Evolutionary conservation across 1,140 invertebrate genomes (phyloP).

Genomic region (Leptinotarsa lineolata): DNA sequence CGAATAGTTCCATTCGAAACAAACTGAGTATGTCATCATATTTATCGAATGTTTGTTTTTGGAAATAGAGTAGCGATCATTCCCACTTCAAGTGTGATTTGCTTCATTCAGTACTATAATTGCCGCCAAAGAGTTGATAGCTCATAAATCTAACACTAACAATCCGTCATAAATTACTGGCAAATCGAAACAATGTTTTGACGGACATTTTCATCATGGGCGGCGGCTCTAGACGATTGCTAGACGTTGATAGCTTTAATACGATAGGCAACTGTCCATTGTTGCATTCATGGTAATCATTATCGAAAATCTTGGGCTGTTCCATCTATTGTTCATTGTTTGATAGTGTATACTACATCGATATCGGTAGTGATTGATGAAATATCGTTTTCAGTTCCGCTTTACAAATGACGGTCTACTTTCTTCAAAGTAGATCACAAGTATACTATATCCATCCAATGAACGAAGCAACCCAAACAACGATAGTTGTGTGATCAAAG

Average conservation of each 20-base stretch:
- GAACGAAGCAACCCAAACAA: too few species aligned
- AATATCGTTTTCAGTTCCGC: too few species aligned
- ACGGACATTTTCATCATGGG: constrained; percentile 2
- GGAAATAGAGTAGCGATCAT: not conserved
- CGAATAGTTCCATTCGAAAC: too few species aligned
- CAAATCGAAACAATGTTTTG: not conserved
- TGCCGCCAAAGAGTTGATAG: constrained; percentile 5
- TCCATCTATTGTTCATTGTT: too few species aligned
- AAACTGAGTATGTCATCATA: too few species aligned
- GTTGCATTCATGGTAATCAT: not conserved
- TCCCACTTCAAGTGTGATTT: not conserved
- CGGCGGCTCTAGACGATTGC: not conserved
- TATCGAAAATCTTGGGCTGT: too few species aligned
- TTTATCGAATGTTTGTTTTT: not conserved
- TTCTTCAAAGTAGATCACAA: too few species aligned
- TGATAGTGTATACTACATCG: too few species aligned
- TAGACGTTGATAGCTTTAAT: not conserved
- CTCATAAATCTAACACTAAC: constrained; percentile 5
- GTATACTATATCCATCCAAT: too few species aligned
- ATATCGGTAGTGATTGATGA: too few species aligned
- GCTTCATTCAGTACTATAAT: not conserved
- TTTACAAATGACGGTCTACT: too few species aligned
- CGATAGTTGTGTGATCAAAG: too few species aligned
- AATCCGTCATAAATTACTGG: not conserved
- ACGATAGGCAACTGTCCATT: not conserved